Evolutionary conservation across 2,888 invertebrate species (phyloP).

Genomic region (Gymnosoma rotundatum): DNA sequence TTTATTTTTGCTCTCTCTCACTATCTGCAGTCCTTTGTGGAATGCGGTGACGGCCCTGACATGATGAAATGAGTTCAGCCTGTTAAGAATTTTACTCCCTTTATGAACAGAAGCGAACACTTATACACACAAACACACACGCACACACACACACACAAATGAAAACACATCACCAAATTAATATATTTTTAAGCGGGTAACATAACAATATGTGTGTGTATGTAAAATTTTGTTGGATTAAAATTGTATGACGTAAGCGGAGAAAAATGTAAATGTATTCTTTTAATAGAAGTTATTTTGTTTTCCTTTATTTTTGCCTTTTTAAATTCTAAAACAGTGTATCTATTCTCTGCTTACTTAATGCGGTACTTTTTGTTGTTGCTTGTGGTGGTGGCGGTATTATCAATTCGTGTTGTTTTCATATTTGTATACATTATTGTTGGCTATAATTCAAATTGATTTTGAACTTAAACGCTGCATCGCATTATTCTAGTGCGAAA

Average conservation of each 20-base stretch:
- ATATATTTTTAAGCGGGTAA: background rate
- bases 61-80: slow-evolving; percentile 63
- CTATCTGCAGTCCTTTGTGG: slow-evolving; percentile 54
- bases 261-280: slow-evolving; percentile 23
- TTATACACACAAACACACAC: slow-evolving; percentile 11
- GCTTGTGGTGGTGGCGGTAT: background rate
- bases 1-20: slow-evolving; percentile 21
- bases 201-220: background rate
- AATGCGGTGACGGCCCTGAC: slow-evolving; percentile 60
- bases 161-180: background rate
- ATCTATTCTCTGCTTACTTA: slow-evolving; percentile 31
- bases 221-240: slow-evolving; percentile 39
- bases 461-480: slow-evolving; percentile 31
- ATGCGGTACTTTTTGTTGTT: slow-evolving; percentile 17
- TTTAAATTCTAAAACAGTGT: slow-evolving; percentile 45
- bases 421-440: slow-evolving; percentile 21
- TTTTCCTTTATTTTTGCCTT: slow-evolving; percentile 17
- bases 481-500: slow-evolving; percentile 55
- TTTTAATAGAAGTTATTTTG: background rate
- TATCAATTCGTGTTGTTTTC: background rate
- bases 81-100: slow-evolving; percentile 50
- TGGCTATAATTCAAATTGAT: slow-evolving; percentile 24
- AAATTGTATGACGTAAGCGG: slow-evolving; percentile 52
- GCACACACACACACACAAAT: background rate
- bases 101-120: slow-evolving; percentile 14